These are phyloP conservation scores for Aphaenogaster rudis DNA, from an alignment of 1,140 invertebrate genomes.

Conservation along the genomic window DNA sequence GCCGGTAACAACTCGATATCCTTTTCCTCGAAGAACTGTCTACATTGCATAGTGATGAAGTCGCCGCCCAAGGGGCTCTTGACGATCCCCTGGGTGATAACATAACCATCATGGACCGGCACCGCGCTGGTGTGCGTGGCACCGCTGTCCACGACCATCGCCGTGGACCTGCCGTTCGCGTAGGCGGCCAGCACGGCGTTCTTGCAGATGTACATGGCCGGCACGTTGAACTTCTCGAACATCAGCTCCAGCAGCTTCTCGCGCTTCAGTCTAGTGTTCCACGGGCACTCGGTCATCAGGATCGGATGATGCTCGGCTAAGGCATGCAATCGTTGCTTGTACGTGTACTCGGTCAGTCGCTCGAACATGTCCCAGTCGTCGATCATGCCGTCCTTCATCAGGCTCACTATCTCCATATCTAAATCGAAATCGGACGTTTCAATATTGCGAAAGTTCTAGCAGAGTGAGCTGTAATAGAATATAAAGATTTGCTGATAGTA, in stretches of 20 bases:
- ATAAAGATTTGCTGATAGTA: neutral
- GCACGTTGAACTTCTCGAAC: constrained; percentile 98
- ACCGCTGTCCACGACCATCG: constrained; percentile 96
- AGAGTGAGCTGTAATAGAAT: neutral
- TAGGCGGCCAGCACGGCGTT: constrained; percentile 98
- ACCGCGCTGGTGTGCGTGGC: constrained; percentile 98
- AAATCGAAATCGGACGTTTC: constrained; percentile 67
- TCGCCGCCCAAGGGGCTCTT: constrained; percentile 97
- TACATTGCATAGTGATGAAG: constrained; percentile 95
- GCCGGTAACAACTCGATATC: constrained; percentile 96
- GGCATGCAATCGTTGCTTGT: constrained; percentile 90
- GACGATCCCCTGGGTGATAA: constrained; percentile 95
- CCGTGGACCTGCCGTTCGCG: constrained; percentile 96
- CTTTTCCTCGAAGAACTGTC: constrained; percentile 92
- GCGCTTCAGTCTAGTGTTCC: constrained; percentile 95
- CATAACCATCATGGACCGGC: constrained; percentile 97
- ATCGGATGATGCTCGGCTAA: constrained; percentile 94
- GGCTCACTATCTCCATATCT: constrained; percentile 94
- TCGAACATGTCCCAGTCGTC: constrained; percentile 99
- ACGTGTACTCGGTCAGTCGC: constrained; percentile 95
- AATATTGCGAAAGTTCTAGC: neutral
- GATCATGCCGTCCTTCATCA: constrained; percentile 98
- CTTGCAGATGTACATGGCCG: constrained; percentile 98
- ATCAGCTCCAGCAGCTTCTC: constrained; percentile 97
- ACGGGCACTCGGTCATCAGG: constrained; percentile 97